phyloP scores from a whole-genome alignment of 1,140 invertebrate species.

The Drosophila takahashii region DNA sequence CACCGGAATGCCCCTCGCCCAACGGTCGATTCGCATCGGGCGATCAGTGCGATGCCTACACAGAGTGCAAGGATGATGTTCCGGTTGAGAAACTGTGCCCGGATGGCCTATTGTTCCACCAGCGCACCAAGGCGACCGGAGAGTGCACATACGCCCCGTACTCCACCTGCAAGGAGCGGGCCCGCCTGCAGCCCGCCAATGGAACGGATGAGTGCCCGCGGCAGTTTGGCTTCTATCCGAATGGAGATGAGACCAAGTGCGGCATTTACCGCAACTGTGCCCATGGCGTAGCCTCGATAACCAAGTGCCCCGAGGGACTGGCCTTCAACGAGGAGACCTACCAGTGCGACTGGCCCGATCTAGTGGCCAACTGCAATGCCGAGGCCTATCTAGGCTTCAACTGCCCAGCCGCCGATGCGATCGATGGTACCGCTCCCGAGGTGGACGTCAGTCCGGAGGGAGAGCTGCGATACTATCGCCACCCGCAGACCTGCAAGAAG shows the following conservation, averaged over 20 bases:
- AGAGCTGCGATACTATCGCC: conserved; percentile 87
- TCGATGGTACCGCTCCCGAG: conserved; percentile 74
- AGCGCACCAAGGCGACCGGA: conserved; percentile 88
- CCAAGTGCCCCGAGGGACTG: conserved; percentile 92
- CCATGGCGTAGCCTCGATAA: conserved; percentile 86
- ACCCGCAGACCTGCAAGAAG: conserved; percentile 89
- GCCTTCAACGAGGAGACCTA: conserved; percentile 92
- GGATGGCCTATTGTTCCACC: conserved; percentile 93
- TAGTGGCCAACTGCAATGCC: conserved; percentile 90
- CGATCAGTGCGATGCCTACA: conserved; percentile 90
- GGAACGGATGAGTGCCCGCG: conserved; percentile 92
- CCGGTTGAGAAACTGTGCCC: conserved; percentile 91
- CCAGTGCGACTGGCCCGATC: conserved; percentile 94
- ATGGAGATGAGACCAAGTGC: conserved; percentile 90
- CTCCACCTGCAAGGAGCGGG: conserved; percentile 90
- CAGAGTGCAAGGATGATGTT: conserved; percentile 88
- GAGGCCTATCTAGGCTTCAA: conserved; percentile 90
- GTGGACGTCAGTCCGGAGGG: conserved; percentile 85
- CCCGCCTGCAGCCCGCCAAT: conserved; percentile 86
- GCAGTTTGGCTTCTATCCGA: conserved; percentile 92
- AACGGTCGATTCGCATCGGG: conserved; percentile 89
- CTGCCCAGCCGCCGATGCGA: conserved; percentile 86
- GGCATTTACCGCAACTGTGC: conserved; percentile 94
- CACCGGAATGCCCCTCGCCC: conserved; percentile 86
- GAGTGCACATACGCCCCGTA: conserved; percentile 93